Conservation (phyloP, 2,797 vertebrate genomes). For the Pteronotus mesoamericanus region DNA sequence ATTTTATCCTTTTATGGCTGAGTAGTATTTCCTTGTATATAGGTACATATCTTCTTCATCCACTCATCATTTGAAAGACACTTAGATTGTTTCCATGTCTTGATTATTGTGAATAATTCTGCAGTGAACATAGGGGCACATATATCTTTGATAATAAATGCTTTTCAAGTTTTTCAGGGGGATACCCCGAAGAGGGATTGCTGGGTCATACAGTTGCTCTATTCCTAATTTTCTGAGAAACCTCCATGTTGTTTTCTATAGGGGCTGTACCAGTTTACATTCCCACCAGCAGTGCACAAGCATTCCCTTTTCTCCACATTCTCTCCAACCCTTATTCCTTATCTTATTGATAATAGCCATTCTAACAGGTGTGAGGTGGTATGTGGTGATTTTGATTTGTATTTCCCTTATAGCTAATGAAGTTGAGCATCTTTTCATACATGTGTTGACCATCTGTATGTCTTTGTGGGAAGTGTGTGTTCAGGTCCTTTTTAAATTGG, state of each 20-base stretch:
- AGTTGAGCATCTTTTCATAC: background rate
- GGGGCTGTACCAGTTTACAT: background rate
- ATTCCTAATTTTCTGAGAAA: background rate
- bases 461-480: background rate
- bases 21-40: background rate
- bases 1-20: background rate
- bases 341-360: background rate
- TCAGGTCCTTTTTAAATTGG: background rate
- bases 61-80: background rate
- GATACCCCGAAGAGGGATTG: background rate
- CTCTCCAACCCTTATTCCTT: background rate
- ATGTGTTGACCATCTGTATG: background rate
- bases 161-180: background rate
- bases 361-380: background rate
- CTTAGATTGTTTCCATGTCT: background rate
- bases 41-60: background rate
- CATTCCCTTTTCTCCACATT: background rate
- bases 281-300: background rate
- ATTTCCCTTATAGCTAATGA: background rate
- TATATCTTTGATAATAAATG: background rate
- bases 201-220: background rate
- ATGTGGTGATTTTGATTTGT: background rate
- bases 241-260: background rate
- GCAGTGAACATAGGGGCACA: background rate
- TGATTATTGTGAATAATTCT: background rate